Evolutionary conservation across 2,888 invertebrate species (phyloP).

Genomic region (Leptura quadrifasciata): DNA sequence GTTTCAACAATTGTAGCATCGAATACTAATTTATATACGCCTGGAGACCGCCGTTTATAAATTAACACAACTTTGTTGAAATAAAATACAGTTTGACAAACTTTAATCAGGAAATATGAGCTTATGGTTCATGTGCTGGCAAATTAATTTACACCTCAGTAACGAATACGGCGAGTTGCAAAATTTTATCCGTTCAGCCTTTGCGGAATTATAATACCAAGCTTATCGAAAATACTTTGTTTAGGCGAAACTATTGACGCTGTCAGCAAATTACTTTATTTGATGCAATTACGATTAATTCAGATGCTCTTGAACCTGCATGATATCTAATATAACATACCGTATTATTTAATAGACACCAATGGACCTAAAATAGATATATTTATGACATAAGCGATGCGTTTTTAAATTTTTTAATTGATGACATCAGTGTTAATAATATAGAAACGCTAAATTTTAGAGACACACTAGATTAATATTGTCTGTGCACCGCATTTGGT

Average conservation of each 20-base stretch:
- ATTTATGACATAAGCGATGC: conserved; percentile 38
- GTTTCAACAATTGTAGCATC: background rate
- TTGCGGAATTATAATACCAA: background rate
- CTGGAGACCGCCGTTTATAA: background rate
- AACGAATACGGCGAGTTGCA: conserved; percentile 1
- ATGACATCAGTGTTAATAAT: conserved; percentile 38
- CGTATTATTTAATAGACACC: conserved; percentile 22
- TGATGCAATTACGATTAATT: conserved; percentile 26
- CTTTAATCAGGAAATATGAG: conserved; percentile 4
- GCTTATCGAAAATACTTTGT: background rate
- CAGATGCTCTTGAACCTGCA: conserved; percentile 31
- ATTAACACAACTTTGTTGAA: conserved; percentile 3
- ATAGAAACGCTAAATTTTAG: conserved; percentile 19
- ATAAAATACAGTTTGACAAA: background rate
- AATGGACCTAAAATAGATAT: conserved; percentile 35
- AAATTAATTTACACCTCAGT: conserved; percentile 4
- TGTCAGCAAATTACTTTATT: conserved; percentile 18
- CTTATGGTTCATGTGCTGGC: background rate
- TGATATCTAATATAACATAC: conserved; percentile 34
- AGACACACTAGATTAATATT: conserved; percentile 13
- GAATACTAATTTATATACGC: background rate
- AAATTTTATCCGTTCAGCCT: background rate
- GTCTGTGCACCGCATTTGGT: conserved; percentile 5
- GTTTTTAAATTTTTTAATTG: conserved; percentile 41
- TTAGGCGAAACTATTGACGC: background rate